Percentiles rank a stretch among this genome's conserved stretches.
These are phyloP conservation scores for Drosophila koepferae DNA, from an alignment of 2,888 invertebrate genomes.

Conservation along the genomic window DNA sequence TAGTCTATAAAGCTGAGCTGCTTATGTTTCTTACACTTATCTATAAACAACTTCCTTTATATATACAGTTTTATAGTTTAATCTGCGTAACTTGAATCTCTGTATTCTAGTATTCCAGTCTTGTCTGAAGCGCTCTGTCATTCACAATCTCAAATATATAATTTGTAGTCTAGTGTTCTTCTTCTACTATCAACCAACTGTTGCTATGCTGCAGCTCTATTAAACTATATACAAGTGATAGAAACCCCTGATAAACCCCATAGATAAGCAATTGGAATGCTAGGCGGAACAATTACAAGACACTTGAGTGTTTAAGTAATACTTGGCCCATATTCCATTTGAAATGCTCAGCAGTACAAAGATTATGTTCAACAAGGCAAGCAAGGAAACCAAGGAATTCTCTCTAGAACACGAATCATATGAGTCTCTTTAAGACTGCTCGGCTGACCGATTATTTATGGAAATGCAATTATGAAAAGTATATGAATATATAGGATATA, in stretches of 20 bases:
- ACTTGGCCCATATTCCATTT: not conserved
- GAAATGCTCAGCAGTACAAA: not conserved
- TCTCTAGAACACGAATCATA: too few species aligned
- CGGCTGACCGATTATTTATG: too few species aligned
- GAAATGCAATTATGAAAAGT: too few species aligned
- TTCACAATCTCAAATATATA: not conserved
- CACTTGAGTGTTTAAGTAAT: not conserved
- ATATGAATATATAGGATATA: too few species aligned
- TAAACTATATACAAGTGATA: conserved; percentile 11
- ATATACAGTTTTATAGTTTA: not conserved
- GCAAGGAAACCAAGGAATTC: not conserved
- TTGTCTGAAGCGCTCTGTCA: too few species aligned
- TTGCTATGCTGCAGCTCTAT: conserved; percentile 16
- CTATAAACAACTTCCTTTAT: not conserved
- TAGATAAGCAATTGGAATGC: conserved; percentile 1
- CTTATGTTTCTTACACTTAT: not conserved
- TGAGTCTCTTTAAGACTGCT: too few species aligned
- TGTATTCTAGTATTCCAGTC: too few species aligned
- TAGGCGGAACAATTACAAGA: not conserved
- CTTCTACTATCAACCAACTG: not conserved
- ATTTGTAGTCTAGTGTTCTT: not conserved
- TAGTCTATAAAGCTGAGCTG: not conserved
- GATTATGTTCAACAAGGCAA: not conserved
- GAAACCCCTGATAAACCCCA: conserved; percentile 13
- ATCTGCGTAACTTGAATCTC: too few species aligned